Conservation (phyloP, 1,140 invertebrate species). For the Drosophila pectinifera region DNA sequence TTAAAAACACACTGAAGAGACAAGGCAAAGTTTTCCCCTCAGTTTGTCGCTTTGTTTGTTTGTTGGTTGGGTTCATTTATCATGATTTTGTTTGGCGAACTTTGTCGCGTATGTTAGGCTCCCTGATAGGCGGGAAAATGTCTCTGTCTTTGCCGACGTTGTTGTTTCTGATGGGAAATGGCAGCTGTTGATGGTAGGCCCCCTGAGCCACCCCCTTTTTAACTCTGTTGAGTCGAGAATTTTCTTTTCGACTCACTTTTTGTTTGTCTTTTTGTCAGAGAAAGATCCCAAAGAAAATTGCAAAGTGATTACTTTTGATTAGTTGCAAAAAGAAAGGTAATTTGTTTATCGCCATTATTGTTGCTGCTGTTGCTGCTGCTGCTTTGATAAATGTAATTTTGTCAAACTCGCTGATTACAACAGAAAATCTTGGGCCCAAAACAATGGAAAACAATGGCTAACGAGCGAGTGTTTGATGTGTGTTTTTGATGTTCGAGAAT, state of each 20-base stretch:
- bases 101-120: slow-evolving; percentile 58
- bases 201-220: slow-evolving; percentile 29
- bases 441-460: slow-evolving; percentile 45
- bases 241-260: slow-evolving; percentile 63
- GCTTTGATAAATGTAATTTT: slow-evolving; percentile 78
- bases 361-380: slow-evolving; percentile 19
- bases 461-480: slow-evolving; percentile 52
- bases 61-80: slow-evolving; percentile 79
- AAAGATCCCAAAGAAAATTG: slow-evolving; percentile 57
- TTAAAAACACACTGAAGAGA: slow-evolving; percentile 64
- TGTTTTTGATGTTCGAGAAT: slow-evolving; percentile 18
- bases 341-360: slow-evolving; percentile 71
- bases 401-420: slow-evolving; percentile 70
- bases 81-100: slow-evolving; percentile 82
- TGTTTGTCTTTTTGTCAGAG: slow-evolving; percentile 73
- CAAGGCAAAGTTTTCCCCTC: slow-evolving; percentile 48
- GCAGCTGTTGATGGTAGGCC: slow-evolving; percentile 59
- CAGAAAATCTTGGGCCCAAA: slow-evolving; percentile 45
- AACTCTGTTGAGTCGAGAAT: slow-evolving; percentile 63
- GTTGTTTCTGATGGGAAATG: slow-evolving; percentile 56
- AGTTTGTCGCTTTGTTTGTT: slow-evolving; percentile 47
- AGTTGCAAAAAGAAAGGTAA: slow-evolving; percentile 82
- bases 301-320: slow-evolving; percentile 84
- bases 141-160: slow-evolving; percentile 61
- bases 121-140: slow-evolving; percentile 76